Conservation (phyloP, 2,888 invertebrate genomes). For the Timema podura region DNA sequence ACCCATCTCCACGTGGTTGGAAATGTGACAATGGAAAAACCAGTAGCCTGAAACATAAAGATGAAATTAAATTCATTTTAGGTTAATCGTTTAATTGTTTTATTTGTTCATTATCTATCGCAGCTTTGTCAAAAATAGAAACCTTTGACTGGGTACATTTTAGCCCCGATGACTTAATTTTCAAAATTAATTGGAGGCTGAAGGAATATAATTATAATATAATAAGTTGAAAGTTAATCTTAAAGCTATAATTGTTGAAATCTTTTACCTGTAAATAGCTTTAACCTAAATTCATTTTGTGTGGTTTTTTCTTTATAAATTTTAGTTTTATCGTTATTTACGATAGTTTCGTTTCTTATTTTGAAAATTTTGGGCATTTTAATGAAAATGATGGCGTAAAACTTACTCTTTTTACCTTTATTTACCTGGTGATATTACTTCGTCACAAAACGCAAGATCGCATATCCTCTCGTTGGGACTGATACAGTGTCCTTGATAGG, state of each 20-base stretch:
- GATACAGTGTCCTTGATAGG: constrained; percentile 48
- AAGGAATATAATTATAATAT: no score
- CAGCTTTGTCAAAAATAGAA: background rate
- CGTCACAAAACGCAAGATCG: constrained; percentile 46
- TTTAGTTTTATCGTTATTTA: background rate
- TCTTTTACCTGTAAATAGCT: background rate
- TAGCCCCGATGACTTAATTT: background rate
- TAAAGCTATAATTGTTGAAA: no score
- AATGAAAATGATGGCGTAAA: no score
- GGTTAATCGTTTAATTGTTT: no score
- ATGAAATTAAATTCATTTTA: background rate
- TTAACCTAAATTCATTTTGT: background rate
- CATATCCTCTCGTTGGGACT: constrained; percentile 48
- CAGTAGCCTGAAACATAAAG: constrained; percentile 44
- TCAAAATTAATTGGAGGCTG: background rate
- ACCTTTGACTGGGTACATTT: no score
- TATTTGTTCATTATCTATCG: background rate
- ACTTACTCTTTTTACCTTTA: no score
- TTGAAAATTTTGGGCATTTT: no score
- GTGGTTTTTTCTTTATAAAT: background rate
- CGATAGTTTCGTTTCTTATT: no score
- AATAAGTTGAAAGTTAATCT: no score
- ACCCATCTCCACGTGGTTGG: constrained; percentile 47
- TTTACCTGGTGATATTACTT: constrained; percentile 46
- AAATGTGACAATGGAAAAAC: constrained; percentile 49